phyloP scores from a whole-genome alignment of 2,113 vertebrate genomes.

The Paramormyrops kingsleyae region DNA sequence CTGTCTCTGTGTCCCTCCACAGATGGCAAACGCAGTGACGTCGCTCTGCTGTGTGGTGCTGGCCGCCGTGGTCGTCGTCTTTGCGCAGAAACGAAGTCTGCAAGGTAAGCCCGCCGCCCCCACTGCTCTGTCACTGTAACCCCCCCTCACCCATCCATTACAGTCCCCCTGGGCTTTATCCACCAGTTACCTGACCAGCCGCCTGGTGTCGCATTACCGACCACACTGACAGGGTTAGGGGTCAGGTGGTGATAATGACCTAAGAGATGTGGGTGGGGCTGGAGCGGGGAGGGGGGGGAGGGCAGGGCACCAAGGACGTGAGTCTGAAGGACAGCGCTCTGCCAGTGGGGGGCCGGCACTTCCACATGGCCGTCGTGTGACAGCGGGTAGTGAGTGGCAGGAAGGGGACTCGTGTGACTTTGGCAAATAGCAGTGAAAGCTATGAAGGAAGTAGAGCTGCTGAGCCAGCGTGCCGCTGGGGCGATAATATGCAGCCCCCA shows the following conservation, averaged over 20 bases:
- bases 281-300: background rate
- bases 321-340: background rate
- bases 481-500: background rate
- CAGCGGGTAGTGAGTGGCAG: background rate
- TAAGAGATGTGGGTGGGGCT: background rate
- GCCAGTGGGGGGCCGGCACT: background rate
- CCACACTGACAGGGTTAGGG: background rate
- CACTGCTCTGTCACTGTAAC: background rate
- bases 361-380: background rate
- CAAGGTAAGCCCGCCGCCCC: conserved; percentile 71
- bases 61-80: conserved; percentile 77
- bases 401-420: background rate
- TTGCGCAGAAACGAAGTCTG: conserved; percentile 82
- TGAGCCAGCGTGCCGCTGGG: background rate
- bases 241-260: conserved; percentile 1
- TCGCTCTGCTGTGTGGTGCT: conserved; percentile 86
- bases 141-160: background rate
- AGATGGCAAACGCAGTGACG: conserved; percentile 90
- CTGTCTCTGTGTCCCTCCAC: conserved; percentile 53
- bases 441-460: background rate
- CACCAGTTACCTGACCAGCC: background rate
- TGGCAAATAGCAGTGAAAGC: background rate
- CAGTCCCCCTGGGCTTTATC: background rate
- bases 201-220: background rate
- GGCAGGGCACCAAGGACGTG: background rate